Base-by-base conservation (phyloP, 2,888 invertebrate species). In the Lepidocyrtinus sp. region DNA sequence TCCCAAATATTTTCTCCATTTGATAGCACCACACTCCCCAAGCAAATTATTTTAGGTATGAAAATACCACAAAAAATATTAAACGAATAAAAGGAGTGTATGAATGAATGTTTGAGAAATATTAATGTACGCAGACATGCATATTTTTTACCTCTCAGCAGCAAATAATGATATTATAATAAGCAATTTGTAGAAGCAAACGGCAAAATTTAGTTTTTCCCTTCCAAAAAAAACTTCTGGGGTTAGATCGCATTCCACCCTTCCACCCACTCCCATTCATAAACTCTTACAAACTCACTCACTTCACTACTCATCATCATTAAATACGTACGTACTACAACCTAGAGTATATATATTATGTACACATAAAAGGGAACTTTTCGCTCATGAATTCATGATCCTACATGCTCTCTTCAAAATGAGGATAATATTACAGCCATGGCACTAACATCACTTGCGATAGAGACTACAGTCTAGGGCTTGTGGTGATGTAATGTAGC, bases 241-340 rank as follows among this genome's bases (percentile, higher is more conserved):
- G 78, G 62, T 26, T 65, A 36, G 36, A 36, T 36, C 36, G 46
- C 82, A 83, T 83, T 77, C 83, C 83, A 83, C 83, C 83, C 82
- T 75, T 73, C 83, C 83, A 76, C 83, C 83, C 83, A 83, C 83
- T 83, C 80, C 83, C 83, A 83, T 83, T 83, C 83, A 83, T 83
- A 83, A 83, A 83, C 83, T 83, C 83, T 78, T 75, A 77, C 78
- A 79, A 79, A 73, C 73, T 79, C 64, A 50, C 68, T 55, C 55
- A 45, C 55, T 79, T 36, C 36, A 36, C 36, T 36, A 36, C 36
- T 36, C 36, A 72, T 63, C 61, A 63, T 72, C 50, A 61, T 71
- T 22, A 17, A 22, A 46, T 63, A 26, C 63, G 59, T 61, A 45
- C 71, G 59, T 36, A 63, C 62, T 59, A 36, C 36, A 36, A 36